Evolutionary conservation across 2,888 invertebrate species (phyloP), one percentile per base, ranked within the genome.

Genomic region (Omphaloscelis lunosa): DNA sequence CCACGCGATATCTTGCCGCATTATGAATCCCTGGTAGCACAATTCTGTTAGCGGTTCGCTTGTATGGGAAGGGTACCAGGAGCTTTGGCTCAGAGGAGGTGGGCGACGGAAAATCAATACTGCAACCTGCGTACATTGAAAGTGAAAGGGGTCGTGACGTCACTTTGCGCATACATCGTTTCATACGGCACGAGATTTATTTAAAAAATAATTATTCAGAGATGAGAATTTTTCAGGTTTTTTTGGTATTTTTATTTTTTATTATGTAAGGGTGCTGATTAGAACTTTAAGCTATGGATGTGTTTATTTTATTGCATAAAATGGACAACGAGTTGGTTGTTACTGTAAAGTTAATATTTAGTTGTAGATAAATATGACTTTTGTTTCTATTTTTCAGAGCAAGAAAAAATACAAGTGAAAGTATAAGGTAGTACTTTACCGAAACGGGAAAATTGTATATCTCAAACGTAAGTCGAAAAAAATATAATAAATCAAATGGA

Each of bases 131-230:
- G 79, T 62, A 58, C 27, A 58, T 58, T 77, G 77, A 77, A 82
- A 82, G 56, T 68, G 68, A 77, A 79, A 77, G 77, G 77, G 68
- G 41, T 20, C 23, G 20, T 58, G 83, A 59, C 63, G 68, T 68
- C 63, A 83, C 34, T 53, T 6, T 34, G 20, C 68, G 34, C 11
- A 23, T 34, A 53, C 77, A 69, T 53, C 53, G 45, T 53, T 45
- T 53, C 45, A 34, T 59, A 80, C 83, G 77, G 39, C 12, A 79
- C 83, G 79, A 68, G 34, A 79, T 63, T n/a, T n/a, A n/a, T n/a
- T n/a, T n/a, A n/a, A n/a, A n/a, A n/a, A n/a, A n/a, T n/a, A n/a
- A n/a, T n/a, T n/a, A n/a, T n/a, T n/a, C n/a, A n/a, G n/a, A n/a
- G n/a, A n/a, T n/a, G n/a, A n/a, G n/a, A n/a, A n/a, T n/a, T n/a